Base-by-base conservation (phyloP, 1,140 invertebrate genomes). In the Laupala kohalensis region DNA sequence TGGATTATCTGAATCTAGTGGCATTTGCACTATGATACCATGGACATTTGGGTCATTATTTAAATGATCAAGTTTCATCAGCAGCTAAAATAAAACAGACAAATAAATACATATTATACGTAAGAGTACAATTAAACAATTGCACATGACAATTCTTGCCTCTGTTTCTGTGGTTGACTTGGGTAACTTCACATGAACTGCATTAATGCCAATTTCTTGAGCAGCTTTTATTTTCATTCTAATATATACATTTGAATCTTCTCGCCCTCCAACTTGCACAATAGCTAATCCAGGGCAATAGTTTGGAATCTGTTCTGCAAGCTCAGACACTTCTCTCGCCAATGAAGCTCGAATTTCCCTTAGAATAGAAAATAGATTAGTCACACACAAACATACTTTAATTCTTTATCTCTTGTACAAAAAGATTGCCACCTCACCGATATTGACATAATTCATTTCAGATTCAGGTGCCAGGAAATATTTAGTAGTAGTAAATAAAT, bases 221-320 rank as follows among this genome's bases (percentile, higher is more conserved):
- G 96, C 96, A 6, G 94, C 92, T 81, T 94, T 96, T 24, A 97
- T 86, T 83, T 99, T 99, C 89, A 95, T 96, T 63, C 92, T 84
- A 78, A 99, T 99, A 80, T 99, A 99, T 6, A 99, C 96, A 85
- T 98, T 99, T n/a, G 97, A 99, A 82, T 99, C 97, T 79, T 96
- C 94, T 9, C 96, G 84, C 2, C 89, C 89, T 3, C 97, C 97
- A 62, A 99, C 97, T 83, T 94, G 92, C 6, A 93, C 88, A 73
- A 95, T 94, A 5, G 90, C 88, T 69, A 98, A 82, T 3, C 89
- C 88, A 0, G 94, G 93, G 71, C 80, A 77, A 78, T 91, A 95
- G 66, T 83, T 81, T 1, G 89, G 83, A 67, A 86, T 77, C 73
- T 83, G 82, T 64, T 84, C 72, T 69, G 86, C 85, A 63, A 95